Conservation (phyloP, 2,797 vertebrate species). For the Acanthis flammea region DNA sequence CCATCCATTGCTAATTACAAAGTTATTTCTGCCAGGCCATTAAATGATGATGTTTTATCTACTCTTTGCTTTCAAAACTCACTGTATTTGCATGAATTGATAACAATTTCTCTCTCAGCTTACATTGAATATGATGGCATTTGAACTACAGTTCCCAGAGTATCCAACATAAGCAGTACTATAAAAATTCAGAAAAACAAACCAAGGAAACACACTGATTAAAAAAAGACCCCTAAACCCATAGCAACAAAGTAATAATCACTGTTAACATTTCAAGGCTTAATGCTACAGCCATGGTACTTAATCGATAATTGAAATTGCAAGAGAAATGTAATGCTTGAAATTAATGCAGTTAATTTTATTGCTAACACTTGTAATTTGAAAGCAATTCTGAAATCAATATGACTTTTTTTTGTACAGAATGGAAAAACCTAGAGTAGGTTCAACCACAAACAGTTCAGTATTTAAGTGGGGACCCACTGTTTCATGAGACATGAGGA, state of each 20-base stretch:
- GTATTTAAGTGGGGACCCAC: not conserved
- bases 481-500: not conserved
- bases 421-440: not conserved
- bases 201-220: not conserved
- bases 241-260: not conserved
- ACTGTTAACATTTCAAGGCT: conserved; percentile 1
- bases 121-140: accelerated
- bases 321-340: conserved; percentile 35
- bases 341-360: conserved; percentile 59
- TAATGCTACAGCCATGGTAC: conserved; percentile 16
- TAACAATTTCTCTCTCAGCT: not conserved
- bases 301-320: conserved; percentile 62
- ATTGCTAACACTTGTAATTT: conserved; percentile 62
- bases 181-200: not conserved
- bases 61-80: not conserved
- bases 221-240: not conserved
- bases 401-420: not conserved
- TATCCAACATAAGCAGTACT: not conserved
- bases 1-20: not conserved
- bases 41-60: not conserved
- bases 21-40: not conserved
- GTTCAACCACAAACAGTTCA: not conserved
- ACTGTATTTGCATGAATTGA: not conserved
- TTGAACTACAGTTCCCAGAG: not conserved
- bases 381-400: conserved; percentile 62